Conservation (phyloP, 2,797 vertebrate genomes). For the Melopsittacus undulatus region DNA sequence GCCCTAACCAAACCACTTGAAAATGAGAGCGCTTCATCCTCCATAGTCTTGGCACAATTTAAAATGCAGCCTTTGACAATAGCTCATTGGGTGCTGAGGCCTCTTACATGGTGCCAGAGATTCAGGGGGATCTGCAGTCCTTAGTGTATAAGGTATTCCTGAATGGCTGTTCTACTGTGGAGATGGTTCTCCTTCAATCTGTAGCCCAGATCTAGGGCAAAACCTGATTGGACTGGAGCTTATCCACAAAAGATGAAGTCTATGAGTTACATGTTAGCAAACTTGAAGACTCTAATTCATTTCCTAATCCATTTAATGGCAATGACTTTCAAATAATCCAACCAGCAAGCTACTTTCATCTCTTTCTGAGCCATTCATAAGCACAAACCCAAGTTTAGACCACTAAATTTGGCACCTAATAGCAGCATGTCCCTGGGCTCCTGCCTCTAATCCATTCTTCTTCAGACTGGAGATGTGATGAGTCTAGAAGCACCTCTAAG, state of each 20-base stretch:
- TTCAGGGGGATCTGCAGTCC: neutral
- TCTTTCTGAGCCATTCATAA: neutral
- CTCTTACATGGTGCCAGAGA: neutral
- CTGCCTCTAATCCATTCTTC: neutral
- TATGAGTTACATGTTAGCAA: neutral
- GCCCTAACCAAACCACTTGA: neutral
- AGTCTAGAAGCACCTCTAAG: neutral
- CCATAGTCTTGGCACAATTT: neutral
- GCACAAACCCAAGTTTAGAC: neutral
- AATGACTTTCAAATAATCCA: neutral
- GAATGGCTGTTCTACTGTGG: accelerated
- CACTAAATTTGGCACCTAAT: neutral
- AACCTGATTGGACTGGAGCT: neutral
- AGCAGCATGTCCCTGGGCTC: neutral
- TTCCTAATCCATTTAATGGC: neutral
- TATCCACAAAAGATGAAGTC: neutral
- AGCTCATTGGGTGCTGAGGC: neutral
- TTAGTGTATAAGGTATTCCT: neutral
- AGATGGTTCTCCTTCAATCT: neutral
- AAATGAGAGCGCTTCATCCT: neutral
- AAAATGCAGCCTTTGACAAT: neutral
- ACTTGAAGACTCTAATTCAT: neutral
- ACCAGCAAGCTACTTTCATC: neutral
- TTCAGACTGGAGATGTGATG: neutral
- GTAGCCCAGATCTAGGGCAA: neutral